A percentile compares a stretch with the other conserved stretches of the same genome.
Evolutionary conservation across 2,113 vertebrate species (phyloP).

Genomic region (Scolopax mira): DNA sequence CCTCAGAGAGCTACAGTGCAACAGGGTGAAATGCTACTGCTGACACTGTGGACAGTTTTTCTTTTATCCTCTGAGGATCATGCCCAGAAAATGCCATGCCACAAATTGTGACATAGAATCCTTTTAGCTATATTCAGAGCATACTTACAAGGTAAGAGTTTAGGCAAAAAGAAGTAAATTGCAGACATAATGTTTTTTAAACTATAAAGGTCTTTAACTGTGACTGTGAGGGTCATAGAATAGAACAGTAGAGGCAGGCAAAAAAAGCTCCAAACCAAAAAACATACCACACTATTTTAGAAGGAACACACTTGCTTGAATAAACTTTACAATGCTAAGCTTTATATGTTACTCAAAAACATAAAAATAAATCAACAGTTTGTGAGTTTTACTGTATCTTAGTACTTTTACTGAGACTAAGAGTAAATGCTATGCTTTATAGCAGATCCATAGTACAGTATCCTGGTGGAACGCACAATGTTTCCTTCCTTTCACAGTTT

Average conservation of each 20-base stretch:
- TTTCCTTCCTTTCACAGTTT: background rate
- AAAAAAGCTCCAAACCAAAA: background rate
- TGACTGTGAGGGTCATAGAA: background rate
- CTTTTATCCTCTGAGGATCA: accelerated
- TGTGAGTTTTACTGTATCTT: background rate
- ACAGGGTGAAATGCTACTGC: accelerated
- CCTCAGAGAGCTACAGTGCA: background rate
- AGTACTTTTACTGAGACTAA: background rate
- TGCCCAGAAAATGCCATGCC: background rate
- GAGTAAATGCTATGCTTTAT: background rate
- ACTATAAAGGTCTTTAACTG: background rate
- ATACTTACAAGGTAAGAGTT: background rate
- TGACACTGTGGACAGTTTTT: background rate
- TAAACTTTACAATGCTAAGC: background rate
- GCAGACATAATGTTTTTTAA: background rate
- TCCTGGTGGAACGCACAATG: background rate
- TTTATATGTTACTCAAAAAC: background rate
- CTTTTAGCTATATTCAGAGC: background rate
- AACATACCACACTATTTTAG: background rate
- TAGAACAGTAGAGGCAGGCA: background rate
- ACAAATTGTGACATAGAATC: background rate
- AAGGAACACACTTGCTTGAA: background rate
- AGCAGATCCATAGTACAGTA: accelerated
- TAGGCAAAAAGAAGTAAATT: background rate
- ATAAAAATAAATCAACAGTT: background rate